These are phyloP conservation scores for Bemisia tabaci DNA, from an alignment of 1,140 invertebrate species.

Conservation along the genomic window DNA sequence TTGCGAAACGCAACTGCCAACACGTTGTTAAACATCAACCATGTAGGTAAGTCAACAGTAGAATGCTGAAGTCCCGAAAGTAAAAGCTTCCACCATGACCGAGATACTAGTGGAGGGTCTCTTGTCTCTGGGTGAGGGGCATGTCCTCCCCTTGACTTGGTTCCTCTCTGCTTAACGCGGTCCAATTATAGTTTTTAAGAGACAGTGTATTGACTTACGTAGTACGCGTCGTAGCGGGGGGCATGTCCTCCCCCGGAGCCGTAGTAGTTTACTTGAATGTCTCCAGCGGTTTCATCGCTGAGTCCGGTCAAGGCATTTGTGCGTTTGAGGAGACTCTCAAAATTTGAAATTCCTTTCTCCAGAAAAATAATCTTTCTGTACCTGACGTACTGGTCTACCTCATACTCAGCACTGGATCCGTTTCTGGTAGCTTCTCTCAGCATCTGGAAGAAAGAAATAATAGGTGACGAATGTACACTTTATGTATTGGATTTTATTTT, in stretches of 20 bases:
- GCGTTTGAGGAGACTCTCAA: background rate
- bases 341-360: background rate
- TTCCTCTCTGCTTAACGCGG: no score
- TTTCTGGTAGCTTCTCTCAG: background rate
- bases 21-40: no score
- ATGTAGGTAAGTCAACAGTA: no score
- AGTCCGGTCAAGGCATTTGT: background rate
- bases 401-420: no score
- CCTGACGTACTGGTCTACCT: background rate
- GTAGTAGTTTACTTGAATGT: background rate
- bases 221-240: background rate
- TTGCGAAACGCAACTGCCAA: no score
- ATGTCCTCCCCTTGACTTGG: background rate
- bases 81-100: background rate
- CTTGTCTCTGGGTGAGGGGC: background rate
- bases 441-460: background rate
- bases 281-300: background rate
- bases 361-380: background rate
- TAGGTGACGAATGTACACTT: background rate
- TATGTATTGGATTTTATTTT: background rate
- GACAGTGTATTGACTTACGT: background rate
- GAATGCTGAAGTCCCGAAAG: no score
- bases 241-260: background rate
- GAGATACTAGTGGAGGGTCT: background rate
- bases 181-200: background rate